Evolutionary conservation across 2,888 invertebrate species (phyloP).

Genomic region (Drosophila mulleri): DNA sequence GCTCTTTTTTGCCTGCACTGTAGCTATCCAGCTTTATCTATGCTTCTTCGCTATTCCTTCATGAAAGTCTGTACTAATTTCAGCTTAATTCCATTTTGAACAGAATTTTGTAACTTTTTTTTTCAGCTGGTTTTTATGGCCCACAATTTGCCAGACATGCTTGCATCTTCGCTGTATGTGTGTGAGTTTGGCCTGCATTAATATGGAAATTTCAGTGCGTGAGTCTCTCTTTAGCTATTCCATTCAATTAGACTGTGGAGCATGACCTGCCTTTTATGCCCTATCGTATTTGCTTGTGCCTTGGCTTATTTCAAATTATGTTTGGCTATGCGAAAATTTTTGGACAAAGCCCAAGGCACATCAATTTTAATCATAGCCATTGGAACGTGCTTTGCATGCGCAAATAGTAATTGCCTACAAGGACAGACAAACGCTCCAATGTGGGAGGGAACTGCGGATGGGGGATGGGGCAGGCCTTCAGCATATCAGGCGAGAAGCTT

Average conservation of each 20-base stretch:
- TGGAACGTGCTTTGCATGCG: constrained; percentile 68
- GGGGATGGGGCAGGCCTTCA: background rate
- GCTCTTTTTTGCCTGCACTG: background rate
- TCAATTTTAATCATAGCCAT: constrained; percentile 76
- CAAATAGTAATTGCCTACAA: constrained; percentile 40
- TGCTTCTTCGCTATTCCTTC: constrained; percentile 6
- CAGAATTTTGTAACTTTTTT: constrained; percentile 8
- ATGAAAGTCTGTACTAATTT: constrained; percentile 61
- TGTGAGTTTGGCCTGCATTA: constrained; percentile 53
- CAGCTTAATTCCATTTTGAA: constrained; percentile 63
- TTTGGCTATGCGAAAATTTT: constrained; percentile 75
- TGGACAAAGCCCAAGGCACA: constrained; percentile 71
- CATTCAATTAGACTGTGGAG: constrained; percentile 68
- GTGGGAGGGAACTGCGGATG: background rate
- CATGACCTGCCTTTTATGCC: constrained; percentile 60
- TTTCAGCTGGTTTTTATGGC: constrained; percentile 53
- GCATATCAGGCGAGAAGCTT: constrained; percentile 56
- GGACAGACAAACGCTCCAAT: background rate
- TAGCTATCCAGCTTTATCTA: background rate
- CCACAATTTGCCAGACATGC: constrained; percentile 26
- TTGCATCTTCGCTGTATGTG: constrained; percentile 8
- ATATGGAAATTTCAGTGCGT: constrained; percentile 70
- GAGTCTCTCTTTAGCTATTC: constrained; percentile 61
- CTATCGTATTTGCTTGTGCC: constrained; percentile 66
- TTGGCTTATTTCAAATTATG: constrained; percentile 76